Conservation (phyloP, 2,888 invertebrate species). For the Synanthedon formicaeformis region DNA sequence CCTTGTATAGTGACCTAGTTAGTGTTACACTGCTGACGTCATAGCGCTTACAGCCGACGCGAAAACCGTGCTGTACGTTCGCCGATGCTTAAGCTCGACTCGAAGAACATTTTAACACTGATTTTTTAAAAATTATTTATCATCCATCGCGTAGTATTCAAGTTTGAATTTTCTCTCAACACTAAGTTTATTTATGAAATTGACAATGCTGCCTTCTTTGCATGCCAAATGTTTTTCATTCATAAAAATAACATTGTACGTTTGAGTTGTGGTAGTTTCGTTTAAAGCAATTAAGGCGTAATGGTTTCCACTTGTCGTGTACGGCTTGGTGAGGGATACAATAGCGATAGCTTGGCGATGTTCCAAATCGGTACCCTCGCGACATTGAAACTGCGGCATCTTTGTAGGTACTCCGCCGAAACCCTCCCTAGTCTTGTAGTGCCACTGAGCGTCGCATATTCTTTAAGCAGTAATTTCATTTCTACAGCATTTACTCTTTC, state of each 20-base stretch:
- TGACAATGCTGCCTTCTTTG: neutral
- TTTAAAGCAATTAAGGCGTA: neutral
- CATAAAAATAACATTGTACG: neutral
- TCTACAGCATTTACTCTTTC: too few relatives aligned
- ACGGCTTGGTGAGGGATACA: neutral
- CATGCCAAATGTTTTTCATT: neutral
- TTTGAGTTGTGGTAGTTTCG: neutral
- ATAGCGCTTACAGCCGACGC: constrained; percentile 12
- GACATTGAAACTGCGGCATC: constrained; percentile 30
- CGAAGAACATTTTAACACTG: constrained; percentile 17
- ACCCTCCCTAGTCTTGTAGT: neutral
- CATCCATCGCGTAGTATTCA: constrained; percentile 13
- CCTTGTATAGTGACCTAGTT: constrained; percentile 60
- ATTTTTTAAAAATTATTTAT: constrained; percentile 4
- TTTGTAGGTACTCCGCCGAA: neutral
- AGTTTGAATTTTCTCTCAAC: too few relatives aligned
- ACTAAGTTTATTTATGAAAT: neutral
- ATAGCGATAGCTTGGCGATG: constrained; percentile 17
- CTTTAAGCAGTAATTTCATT: too few relatives aligned
- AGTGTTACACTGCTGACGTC: constrained; percentile 59
- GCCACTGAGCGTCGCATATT: too few relatives aligned
- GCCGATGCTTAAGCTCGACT: constrained; percentile 37
- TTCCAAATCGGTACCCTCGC: constrained; percentile 24
- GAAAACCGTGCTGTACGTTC: constrained; percentile 12
- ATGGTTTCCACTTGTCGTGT: neutral